Percentiles rank a stretch among this genome's conserved stretches.
phyloP scores from a whole-genome alignment of 30 jellyfish, hydroid and myxozoan genomes.

The Phacellophora camtschatica region DNA sequence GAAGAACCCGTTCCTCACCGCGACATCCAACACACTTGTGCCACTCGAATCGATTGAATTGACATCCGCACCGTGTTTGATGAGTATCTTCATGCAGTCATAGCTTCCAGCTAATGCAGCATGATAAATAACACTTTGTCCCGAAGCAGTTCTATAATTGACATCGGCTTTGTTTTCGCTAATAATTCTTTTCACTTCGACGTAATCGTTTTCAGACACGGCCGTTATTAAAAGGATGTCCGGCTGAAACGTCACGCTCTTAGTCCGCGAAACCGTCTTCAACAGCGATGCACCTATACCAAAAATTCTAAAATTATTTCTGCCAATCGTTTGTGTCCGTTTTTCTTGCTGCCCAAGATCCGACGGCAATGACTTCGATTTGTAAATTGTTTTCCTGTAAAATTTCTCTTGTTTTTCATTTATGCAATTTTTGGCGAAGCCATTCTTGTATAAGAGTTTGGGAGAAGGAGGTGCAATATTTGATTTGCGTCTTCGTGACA shows the following conservation, averaged over 20 bases:
- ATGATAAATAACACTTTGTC: conserved; percentile 42
- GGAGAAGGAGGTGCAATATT: conserved; percentile 54
- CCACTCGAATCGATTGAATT: conserved; percentile 40
- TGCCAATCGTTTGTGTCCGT: background rate
- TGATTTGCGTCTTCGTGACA: conserved; percentile 56
- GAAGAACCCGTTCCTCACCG: conserved; percentile 62
- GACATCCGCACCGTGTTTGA: conserved; percentile 48
- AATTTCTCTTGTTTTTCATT: background rate
- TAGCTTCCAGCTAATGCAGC: conserved; percentile 59
- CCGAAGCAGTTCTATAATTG: conserved; percentile 61
- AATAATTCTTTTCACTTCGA: conserved; percentile 26
- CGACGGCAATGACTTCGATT: conserved; percentile 56
- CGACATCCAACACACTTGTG: conserved; percentile 53
- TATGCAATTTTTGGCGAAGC: background rate
- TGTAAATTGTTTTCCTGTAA: conserved; percentile 57
- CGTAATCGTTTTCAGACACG: conserved; percentile 51
- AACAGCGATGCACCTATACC: background rate
- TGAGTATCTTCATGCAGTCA: conserved; percentile 27
- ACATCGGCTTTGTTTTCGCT: conserved; percentile 23
- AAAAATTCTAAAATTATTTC: background rate
- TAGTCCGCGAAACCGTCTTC: conserved; percentile 45
- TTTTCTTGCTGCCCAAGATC: conserved; percentile 37
- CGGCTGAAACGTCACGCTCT: conserved; percentile 60
- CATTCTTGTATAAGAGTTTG: background rate
- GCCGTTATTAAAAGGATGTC: conserved; percentile 57